Evolutionary conservation across 2,113 vertebrate genomes (phyloP).

Genomic region (Abramis brama): DNA sequence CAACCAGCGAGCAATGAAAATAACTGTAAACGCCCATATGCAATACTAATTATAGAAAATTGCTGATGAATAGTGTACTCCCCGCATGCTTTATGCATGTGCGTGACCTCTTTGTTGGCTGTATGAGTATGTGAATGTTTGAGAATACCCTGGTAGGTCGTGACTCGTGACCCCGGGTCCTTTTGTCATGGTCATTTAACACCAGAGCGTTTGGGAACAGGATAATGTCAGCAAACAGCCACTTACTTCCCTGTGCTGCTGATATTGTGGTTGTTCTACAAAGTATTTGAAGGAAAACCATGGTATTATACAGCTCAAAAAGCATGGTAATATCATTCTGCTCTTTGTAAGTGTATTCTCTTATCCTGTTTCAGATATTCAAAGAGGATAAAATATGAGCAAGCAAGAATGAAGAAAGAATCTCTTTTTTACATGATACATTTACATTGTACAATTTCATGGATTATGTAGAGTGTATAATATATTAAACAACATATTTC

Average conservation of each 20-base stretch:
- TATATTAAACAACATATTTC: constrained; percentile 2
- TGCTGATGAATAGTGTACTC: background rate
- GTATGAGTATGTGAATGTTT: background rate
- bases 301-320: background rate
- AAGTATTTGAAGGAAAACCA: background rate
- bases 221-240: background rate
- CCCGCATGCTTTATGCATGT: background rate
- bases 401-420: background rate
- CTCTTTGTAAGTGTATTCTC: background rate
- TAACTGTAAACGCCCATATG: background rate
- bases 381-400: background rate
- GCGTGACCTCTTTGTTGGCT: background rate
- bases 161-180: background rate
- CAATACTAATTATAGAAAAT: background rate
- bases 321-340: background rate
- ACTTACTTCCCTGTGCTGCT: background rate
- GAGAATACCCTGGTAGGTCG: constrained; percentile 7
- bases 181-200: background rate
- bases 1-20: background rate
- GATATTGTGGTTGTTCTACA: background rate
- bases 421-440: background rate
- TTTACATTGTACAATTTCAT: background rate
- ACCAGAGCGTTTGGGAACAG: background rate
- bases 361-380: constrained; percentile 8
- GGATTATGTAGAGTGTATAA: background rate